Evolutionary conservation across 2,797 vertebrate species (phyloP), one percentile per base, ranked within the genome.

Genomic region (Chiroxiphia lanceolata): DNA sequence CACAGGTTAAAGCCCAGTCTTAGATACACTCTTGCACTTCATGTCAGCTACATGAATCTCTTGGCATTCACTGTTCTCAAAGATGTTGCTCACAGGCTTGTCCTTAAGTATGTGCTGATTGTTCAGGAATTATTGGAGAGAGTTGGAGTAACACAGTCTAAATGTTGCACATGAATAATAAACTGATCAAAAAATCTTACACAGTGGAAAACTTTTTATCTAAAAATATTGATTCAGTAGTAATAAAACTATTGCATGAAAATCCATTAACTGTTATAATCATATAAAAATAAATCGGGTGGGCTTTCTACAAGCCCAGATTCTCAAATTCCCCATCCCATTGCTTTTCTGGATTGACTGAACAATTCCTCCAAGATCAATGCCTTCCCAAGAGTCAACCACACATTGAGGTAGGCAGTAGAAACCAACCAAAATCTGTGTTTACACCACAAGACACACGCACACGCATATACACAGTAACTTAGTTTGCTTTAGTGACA

Each of bases 301-400:
- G 11, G 42, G 20, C 21, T 69, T 75, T 47, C 69, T 61, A 10
- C 21, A 48, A 77, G 18, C 18, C 34, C 56, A 91, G 44, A 61
- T 7, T 6, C 15, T 8, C 5, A 53, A 57, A 8, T 34, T 61
- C 51, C 15, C 69, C 4, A 2, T 13, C 6, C 2, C 5, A 6
- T 26, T 71, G 36, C 19, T 63, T 31, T 83, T 76, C 64, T 70
- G 18, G n/a, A 63, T 44, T 60, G 60, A 75, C 23, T 29, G 23
- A 88, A 44, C 16, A 74, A 60, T 31, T 71, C 34, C 12, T 70
- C 21, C 42, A 63, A 44, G 42, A 83, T 12, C 18, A 71, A n/a
- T 27, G 89, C 23, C n/a, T 77, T 74, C 40, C 31, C 16, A 57
- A 27, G 26, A 42, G 33, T n/a, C 36, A 95, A 36, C 11, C 26